Evolutionary conservation across 2,113 vertebrate species (phyloP).

Genomic region (Aphyosemion australe): DNA sequence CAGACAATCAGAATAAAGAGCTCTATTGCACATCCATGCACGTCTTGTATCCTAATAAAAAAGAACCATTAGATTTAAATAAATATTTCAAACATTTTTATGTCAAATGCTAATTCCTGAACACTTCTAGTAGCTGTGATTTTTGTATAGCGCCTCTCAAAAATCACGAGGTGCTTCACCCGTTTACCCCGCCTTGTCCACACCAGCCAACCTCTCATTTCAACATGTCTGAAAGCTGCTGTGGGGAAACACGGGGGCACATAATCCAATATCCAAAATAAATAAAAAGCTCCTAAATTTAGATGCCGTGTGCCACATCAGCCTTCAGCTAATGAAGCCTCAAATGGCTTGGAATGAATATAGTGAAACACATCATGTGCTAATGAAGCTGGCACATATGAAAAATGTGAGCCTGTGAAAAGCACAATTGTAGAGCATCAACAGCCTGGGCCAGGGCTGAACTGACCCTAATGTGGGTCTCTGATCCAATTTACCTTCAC

Average conservation of each 20-base stretch:
- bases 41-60: slow-evolving; percentile 31
- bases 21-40: slow-evolving; percentile 58
- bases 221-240: slow-evolving; percentile 29
- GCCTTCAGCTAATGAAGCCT: slow-evolving; percentile 69
- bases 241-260: slow-evolving; percentile 34
- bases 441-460: slow-evolving; percentile 17
- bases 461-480: slow-evolving; percentile 30
- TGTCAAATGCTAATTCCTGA: no score
- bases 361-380: slow-evolving; percentile 64
- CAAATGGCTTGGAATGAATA: slow-evolving; percentile 71
- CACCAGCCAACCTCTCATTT: no score
- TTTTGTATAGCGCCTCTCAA: no score
- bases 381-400: slow-evolving; percentile 73
- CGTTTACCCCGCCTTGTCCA: no score
- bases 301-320: slow-evolving; percentile 54
- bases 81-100: no score
- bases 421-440: slow-evolving; percentile 52
- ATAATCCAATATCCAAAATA: slow-evolving; percentile 54
- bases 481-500: background rate
- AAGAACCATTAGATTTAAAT: no score
- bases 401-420: slow-evolving; percentile 53
- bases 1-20: slow-evolving; percentile 54
- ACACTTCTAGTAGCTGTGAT: no score
- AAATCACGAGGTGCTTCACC: no score
- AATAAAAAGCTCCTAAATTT: slow-evolving; percentile 69